These are phyloP conservation scores for Emydoidea blandingii DNA, from an alignment of 2,797 vertebrate species.

Conservation along the genomic window DNA sequence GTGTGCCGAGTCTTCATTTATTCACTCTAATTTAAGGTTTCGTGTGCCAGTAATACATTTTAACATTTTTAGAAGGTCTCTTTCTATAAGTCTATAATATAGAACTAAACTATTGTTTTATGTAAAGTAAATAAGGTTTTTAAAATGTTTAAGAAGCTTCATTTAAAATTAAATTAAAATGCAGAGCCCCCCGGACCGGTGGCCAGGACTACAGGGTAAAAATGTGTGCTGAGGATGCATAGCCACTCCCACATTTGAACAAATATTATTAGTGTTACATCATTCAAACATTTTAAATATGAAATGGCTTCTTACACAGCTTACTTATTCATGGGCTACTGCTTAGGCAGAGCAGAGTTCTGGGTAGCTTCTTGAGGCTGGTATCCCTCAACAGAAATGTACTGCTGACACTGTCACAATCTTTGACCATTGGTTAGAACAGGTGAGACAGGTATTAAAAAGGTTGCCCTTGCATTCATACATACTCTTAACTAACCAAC, in stretches of 20 bases:
- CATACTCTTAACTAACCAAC: constrained; percentile 12
- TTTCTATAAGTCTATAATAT: too few relatives aligned
- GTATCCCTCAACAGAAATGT: not conserved
- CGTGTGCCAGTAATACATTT: too few relatives aligned
- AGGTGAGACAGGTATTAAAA: not conserved
- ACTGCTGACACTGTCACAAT: rapidly evolving
- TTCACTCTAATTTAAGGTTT: too few relatives aligned
- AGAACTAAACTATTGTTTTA: too few relatives aligned
- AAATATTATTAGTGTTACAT: not conserved
- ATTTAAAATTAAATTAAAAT: too few relatives aligned
- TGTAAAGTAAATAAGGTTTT: too few relatives aligned
- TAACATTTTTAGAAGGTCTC: too few relatives aligned
- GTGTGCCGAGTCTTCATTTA: too few relatives aligned
- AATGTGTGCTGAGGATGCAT: not conserved
- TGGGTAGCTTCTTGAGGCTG: not conserved
- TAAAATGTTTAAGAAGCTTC: too few relatives aligned
- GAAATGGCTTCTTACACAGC: not conserved
- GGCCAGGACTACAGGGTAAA: not conserved
- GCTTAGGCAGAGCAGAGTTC: not conserved
- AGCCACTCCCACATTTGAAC: not conserved
- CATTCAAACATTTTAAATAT: not conserved
- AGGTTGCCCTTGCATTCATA: not conserved
- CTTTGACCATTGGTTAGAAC: not conserved
- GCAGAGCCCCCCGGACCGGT: too few relatives aligned
- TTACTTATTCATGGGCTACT: not conserved